Evolutionary conservation across 1,140 invertebrate species (phyloP).

Genomic region (Lysiphlebus fabarum): DNA sequence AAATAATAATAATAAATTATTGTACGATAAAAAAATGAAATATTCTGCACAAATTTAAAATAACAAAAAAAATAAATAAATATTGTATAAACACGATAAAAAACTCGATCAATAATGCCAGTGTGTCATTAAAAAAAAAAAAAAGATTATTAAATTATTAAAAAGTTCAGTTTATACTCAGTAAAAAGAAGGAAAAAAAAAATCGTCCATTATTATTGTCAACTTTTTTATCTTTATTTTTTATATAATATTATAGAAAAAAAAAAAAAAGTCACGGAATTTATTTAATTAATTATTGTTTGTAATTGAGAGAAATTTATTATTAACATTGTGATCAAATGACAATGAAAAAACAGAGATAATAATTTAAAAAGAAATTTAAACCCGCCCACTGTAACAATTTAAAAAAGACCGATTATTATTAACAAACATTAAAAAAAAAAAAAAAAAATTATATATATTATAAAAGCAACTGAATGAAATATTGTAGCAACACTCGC

Average conservation of each 20-base stretch:
- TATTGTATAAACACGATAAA: conserved; percentile 29
- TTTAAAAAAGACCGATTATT: conserved; percentile 40
- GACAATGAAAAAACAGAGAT: conserved; percentile 14
- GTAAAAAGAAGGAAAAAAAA: background rate
- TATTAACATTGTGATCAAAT: background rate
- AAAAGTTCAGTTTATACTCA: too few relatives aligned
- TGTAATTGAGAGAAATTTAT: conserved; percentile 2
- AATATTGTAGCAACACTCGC: conserved; percentile 52
- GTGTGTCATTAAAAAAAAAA: conserved; percentile 33
- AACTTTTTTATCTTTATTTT: conserved; percentile 2
- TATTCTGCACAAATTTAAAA: conserved; percentile 45
- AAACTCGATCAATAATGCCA: conserved; percentile 48
- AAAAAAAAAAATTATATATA: conserved; percentile 30
- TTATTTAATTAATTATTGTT: background rate
- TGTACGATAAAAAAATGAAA: conserved; percentile 30
- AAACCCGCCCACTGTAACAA: conserved; percentile 46
- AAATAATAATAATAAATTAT: conserved; percentile 30
- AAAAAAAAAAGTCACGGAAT: conserved; percentile 1
- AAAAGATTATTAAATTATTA: conserved; percentile 22
- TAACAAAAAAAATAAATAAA: too few relatives aligned
- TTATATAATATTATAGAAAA: background rate
- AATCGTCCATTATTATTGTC: conserved; percentile 9
- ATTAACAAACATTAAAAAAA: conserved; percentile 38
- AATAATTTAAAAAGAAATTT: conserved; percentile 28
- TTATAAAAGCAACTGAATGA: conserved; percentile 39